Evolutionary conservation across 2,888 invertebrate species (phyloP), one percentile per base, ranked within the genome.

Genomic region (Ferdinandea cuprea): DNA sequence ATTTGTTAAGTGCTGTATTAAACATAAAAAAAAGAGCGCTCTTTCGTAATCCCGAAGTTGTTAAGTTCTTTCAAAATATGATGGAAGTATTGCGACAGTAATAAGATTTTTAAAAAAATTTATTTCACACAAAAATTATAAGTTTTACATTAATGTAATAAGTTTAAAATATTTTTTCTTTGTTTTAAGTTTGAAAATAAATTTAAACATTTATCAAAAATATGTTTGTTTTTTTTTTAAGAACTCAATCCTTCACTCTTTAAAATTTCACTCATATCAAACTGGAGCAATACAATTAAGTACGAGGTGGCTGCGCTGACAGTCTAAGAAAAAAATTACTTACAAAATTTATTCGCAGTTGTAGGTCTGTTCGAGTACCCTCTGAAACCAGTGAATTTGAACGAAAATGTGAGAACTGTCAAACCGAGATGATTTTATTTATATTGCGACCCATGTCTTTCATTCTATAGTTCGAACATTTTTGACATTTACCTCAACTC

Each of bases 301-400:
- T 91, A 91, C 2, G 91, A 91, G 1, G 91, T 91, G 8, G 90
- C 91, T 17, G 91, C 90, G 69, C 90, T 89, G 6, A 91, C 89
- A 46, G 89, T 89, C 91, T 91, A 72, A 1, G 86, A 88, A 46
- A 21, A 76, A 48, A n/a, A n/a, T n/a, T n/a, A n/a, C n/a, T n/a
- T n/a, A n/a, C n/a, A n/a, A n/a, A n/a, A n/a, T n/a, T n/a, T n/a
- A n/a, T n/a, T n/a, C n/a, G n/a, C n/a, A n/a, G n/a, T n/a, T n/a
- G n/a, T n/a, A n/a, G n/a, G n/a, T n/a, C n/a, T n/a, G n/a, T n/a
- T n/a, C n/a, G n/a, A n/a, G n/a, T n/a, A n/a, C n/a, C n/a, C n/a
- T n/a, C n/a, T n/a, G n/a, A n/a, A n/a, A n/a, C n/a, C n/a, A n/a
- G n/a, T n/a, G n/a, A n/a, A n/a, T n/a, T n/a, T n/a, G n/a, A n/a